These are phyloP conservation scores for Metalampra italica DNA, from an alignment of 2,888 invertebrate genomes.

Conservation along the genomic window DNA sequence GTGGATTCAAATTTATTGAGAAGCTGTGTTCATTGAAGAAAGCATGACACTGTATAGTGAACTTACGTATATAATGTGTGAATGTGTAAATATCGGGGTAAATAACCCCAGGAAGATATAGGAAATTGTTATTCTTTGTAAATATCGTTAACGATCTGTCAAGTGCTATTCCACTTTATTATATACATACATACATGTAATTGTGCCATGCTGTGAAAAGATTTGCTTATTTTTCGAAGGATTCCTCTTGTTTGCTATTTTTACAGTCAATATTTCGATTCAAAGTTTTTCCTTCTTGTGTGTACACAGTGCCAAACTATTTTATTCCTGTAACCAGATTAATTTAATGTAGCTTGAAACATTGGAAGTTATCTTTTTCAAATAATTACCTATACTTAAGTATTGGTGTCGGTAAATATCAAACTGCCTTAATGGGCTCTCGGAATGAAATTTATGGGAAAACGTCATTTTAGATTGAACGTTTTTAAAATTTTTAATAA, in stretches of 20 bases:
- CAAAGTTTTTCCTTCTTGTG: conserved; percentile 39
- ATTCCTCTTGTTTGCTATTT: conserved; percentile 44
- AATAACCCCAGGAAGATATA: conserved; percentile 39
- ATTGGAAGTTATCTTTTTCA: conserved; percentile 11
- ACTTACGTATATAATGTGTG: conserved; percentile 4
- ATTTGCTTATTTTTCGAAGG: conserved; percentile 50
- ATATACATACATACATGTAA: conserved; percentile 23
- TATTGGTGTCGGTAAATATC: too few relatives aligned
- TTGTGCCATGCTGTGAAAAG: conserved; percentile 50
- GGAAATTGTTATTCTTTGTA: conserved; percentile 63
- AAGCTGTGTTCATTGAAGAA: too few relatives aligned
- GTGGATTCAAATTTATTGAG: too few relatives aligned
- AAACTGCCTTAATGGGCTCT: too few relatives aligned
- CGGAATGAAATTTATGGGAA: too few relatives aligned
- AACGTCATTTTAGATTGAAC: too few relatives aligned
- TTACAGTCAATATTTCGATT: conserved; percentile 45
- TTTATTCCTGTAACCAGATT: conserved; percentile 24
- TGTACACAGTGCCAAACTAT: conserved; percentile 67
- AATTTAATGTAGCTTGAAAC: neutral
- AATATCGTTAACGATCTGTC: conserved; percentile 64
- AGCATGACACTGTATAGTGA: neutral
- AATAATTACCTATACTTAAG: too few relatives aligned
- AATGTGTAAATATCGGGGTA: conserved; percentile 21
- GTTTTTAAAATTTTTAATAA: too few relatives aligned
- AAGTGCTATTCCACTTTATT: conserved; percentile 54